These are phyloP conservation scores for Ploceus nigricollis DNA, from an alignment of 2,113 vertebrate species.

Conservation along the genomic window DNA sequence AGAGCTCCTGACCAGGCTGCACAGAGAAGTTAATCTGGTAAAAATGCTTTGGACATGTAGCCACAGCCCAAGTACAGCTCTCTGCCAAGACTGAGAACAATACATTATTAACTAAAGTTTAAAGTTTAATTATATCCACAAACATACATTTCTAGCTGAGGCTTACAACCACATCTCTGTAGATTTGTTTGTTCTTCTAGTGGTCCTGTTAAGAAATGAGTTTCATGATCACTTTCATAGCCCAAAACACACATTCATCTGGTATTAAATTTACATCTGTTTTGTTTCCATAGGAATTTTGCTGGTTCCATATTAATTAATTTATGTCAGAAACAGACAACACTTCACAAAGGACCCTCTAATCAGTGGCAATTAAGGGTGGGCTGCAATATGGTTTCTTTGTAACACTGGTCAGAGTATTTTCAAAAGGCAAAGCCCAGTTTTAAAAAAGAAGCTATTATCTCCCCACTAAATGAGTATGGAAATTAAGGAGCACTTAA, in stretches of 20 bases:
- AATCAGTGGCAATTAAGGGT: constrained; percentile 36
- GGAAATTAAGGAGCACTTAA: background rate
- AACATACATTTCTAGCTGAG: constrained; percentile 9
- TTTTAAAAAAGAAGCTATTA: background rate
- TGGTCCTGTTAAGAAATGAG: background rate
- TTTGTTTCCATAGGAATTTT: constrained; percentile 29
- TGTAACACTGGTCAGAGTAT: background rate
- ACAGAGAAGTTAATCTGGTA: background rate
- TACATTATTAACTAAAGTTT: constrained; percentile 35
- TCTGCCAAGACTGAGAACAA: constrained; percentile 26
- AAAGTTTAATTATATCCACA: constrained; percentile 53
- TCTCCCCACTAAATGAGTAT: background rate
- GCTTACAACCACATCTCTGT: background rate
- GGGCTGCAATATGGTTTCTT: background rate
- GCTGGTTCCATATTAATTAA: constrained; percentile 5
- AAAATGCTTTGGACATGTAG: background rate
- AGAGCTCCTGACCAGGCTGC: background rate
- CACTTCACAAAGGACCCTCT: constrained; percentile 41
- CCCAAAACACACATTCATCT: background rate
- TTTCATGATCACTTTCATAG: background rate
- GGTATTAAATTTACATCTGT: background rate
- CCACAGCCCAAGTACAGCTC: constrained; percentile 1
- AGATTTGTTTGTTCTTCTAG: constrained; percentile 5
- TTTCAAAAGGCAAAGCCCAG: background rate
- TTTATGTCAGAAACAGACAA: constrained; percentile 15